Base-by-base conservation (phyloP, 2,797 vertebrate species). In the Podargus strigoides region DNA sequence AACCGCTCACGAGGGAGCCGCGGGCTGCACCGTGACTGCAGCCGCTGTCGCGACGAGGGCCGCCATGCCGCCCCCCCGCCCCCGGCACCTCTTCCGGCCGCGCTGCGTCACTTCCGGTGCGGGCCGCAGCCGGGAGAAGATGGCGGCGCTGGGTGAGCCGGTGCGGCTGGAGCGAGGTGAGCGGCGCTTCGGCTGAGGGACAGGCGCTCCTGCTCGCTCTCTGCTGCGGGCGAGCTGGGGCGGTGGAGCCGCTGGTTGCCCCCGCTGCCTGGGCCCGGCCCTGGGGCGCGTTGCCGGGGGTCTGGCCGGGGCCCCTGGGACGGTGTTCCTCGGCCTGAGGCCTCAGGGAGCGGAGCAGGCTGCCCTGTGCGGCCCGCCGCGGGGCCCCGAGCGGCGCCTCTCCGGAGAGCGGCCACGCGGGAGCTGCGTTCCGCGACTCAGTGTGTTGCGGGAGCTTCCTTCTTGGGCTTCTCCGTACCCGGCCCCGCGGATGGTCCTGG, bases 81-180 rank as follows among this genome's bases (percentile, higher is more conserved):
- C 3, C 53, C 52, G 27, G 15, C 37, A 2, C 17, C 23, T 4
- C 22, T 67, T 28, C 15, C 49, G 19, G 64, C 53, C 5, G 41
- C 27, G 3, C 2, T 21, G 4, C 96, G 97, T 98, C 97, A 98
- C 59, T 97, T 98, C 98, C 97, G 50, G 68, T 56, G 67, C 80
- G 90, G 79, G 75, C 89, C 86, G 62, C 93, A 87, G 44, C 37
- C 91, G 37, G 41, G 91, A 93, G 77, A 98, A 94, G 97, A 99
- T 99, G 99, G 99, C 99, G 96, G 98, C 99, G 75, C 95, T 99
- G 58, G 98, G 99, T 5, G 99, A 99, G 70, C 98, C 99, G 28
- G 99, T 99, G 53, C 98, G 99, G 67, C 87, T 99, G 98, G 99
- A 99, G 97, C 97, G 99, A 98, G 99, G 99, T 99, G 97, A 98